Evolutionary conservation across 2,797 vertebrate species (phyloP).

Genomic region (Oceanodroma leucorhoa): DNA sequence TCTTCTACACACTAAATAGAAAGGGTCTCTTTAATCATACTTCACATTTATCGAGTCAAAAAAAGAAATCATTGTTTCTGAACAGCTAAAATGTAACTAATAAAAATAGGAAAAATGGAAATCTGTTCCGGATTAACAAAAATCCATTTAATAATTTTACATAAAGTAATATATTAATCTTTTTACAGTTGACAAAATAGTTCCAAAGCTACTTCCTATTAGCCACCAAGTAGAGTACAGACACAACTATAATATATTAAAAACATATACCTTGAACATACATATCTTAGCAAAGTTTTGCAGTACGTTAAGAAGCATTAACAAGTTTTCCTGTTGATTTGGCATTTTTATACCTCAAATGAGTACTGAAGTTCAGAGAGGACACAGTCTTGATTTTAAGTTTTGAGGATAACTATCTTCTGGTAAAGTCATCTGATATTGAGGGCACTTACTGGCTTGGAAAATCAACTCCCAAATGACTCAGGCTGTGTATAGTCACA

Average conservation of each 20-base stretch:
- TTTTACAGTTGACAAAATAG: neutral
- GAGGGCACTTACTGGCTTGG: neutral
- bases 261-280: neutral
- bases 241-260: neutral
- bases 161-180: neutral
- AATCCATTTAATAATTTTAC: neutral
- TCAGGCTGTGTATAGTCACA: neutral
- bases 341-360: neutral
- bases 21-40: neutral
- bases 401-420: neutral
- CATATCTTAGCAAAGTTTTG: neutral
- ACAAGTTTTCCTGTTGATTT: neutral
- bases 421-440: neutral
- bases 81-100: neutral
- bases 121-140: neutral
- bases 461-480: neutral
- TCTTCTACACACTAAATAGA: neutral
- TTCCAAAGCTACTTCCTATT: neutral
- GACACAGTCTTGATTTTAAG: neutral
- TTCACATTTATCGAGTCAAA: neutral
- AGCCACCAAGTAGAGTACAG: neutral
- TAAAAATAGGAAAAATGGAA: neutral
- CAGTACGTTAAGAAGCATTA: neutral
- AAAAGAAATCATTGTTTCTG: neutral
- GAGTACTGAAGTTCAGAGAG: neutral